phyloP scores from a whole-genome alignment of 2,113 vertebrate species.

The Clinocottus analis region DNA sequence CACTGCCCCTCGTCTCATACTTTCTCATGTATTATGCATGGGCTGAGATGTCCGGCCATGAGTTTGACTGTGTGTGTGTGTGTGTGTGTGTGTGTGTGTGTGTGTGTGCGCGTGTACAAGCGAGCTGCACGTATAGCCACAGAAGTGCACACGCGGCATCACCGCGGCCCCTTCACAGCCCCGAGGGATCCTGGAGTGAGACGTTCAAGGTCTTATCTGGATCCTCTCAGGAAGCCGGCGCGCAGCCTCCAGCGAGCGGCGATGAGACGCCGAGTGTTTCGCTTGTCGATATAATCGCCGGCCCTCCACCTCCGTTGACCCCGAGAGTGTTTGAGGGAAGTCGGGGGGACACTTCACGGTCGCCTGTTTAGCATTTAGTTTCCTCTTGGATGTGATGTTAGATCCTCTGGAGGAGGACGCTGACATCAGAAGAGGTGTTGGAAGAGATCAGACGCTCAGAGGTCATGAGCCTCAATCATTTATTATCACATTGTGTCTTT shows the following conservation, averaged over 20 bases:
- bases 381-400: background rate
- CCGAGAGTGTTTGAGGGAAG: conserved; percentile 25
- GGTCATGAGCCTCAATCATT: no score
- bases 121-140: conserved; percentile 6
- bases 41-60: conserved; percentile 33
- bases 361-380: background rate
- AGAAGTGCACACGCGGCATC: conserved; percentile 1
- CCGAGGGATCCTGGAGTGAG: background rate
- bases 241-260: conserved; percentile 22
- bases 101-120: background rate
- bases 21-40: conserved; percentile 77
- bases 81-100: conserved; percentile 18
- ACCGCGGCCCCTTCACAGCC: background rate
- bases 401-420: background rate
- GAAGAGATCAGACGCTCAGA: no score
- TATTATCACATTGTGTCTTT: background rate
- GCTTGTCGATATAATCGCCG: conserved; percentile 31
- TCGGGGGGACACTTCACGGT: background rate
- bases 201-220: conserved; percentile 32
- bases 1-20: conserved; percentile 62
- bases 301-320: conserved; percentile 30
- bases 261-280: conserved; percentile 37
- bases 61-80: conserved; percentile 17
- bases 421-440: no score
- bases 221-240: conserved; percentile 21